Conservation (phyloP, 2,888 invertebrate genomes). For the Pemphredon lugubris region DNA sequence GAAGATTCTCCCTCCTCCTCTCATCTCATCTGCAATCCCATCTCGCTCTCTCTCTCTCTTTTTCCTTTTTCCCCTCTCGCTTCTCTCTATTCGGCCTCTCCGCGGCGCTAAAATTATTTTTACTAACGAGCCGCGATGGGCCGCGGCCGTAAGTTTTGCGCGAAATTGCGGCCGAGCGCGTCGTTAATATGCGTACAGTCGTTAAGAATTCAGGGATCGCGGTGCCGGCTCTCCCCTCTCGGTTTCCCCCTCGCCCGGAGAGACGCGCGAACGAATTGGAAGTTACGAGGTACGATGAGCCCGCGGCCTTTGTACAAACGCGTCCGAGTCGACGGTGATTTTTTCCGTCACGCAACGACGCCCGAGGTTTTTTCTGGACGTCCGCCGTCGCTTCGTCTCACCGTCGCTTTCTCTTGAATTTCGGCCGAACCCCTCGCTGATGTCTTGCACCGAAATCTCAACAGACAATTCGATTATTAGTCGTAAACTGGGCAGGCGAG, state of each 20-base stretch:
- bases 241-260: slow-evolving; percentile 6
- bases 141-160: slow-evolving; percentile 60
- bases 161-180: slow-evolving; percentile 59
- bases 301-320: slow-evolving; percentile 35
- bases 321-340: not conserved
- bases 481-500: too few relatives aligned
- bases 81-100: slow-evolving; percentile 3
- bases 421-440: too few relatives aligned
- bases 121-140: slow-evolving; percentile 66
- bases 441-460: too few relatives aligned
- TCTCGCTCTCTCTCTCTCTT: slow-evolving; percentile 6
- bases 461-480: too few relatives aligned
- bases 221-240: not conserved
- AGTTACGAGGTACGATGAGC: slow-evolving; percentile 45
- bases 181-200: slow-evolving; percentile 61
- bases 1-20: not conserved
- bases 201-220: slow-evolving; percentile 59
- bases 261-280: slow-evolving; percentile 48
- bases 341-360: slow-evolving; percentile 3
- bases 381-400: not conserved
- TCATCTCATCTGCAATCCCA: not conserved
- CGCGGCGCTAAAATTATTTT: slow-evolving; percentile 61
- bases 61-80: not conserved
- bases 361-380: not conserved
- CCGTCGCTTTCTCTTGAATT: not conserved